Evolutionary conservation across 2,797 vertebrate genomes (phyloP), one percentile per base, ranked within the genome.

Genomic region (Melopsittacus undulatus): DNA sequence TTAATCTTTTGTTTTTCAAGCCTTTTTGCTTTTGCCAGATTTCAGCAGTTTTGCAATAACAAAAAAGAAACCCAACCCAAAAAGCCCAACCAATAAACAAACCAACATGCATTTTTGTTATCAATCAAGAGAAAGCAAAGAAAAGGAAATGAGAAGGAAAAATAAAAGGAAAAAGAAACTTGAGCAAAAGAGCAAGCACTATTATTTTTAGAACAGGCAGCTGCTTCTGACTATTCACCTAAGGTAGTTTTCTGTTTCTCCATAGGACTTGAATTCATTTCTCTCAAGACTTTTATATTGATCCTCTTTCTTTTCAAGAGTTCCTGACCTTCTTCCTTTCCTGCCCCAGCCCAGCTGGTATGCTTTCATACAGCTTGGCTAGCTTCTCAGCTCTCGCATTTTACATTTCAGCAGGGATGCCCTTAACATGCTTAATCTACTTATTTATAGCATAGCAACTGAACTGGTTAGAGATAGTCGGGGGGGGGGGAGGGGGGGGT

Each of bases 181-280:
- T 51, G 43, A 89, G 69, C 45, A 51, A 84, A 94, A 94, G 90
- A 89, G 73, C 76, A 88, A 83, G 79, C 54, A 48, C 45, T 62
- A n/a, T 91, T 96, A 88, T 95, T 95, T 96, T 96, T 96, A 91
- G 83, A 89, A 85, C 62, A 83, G 70, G 66, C 69, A 88, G 77
- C 92, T 92, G 49, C 62, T 91, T 90, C 84, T 94, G 68, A 80
- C 18, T 6, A 69, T 87, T 90, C 90, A 93, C 72, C 78, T 80
- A 62, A 91, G 69, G 62, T 93, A 92, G 94, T 76, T 92, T 95
- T 94, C 32, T 92, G 2, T 88, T 92, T 91, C 90, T 85, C 87
- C 3, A 2, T n/a, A 66, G 79, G 76, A 83, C 92, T 69, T 12
- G 7, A 74, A 94, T 92, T 74, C 63, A 88, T 93, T 93, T 36